Evolutionary conservation across 2,113 vertebrate species (phyloP).

Genomic region (Sinocyclocheilus anophthalmus): DNA sequence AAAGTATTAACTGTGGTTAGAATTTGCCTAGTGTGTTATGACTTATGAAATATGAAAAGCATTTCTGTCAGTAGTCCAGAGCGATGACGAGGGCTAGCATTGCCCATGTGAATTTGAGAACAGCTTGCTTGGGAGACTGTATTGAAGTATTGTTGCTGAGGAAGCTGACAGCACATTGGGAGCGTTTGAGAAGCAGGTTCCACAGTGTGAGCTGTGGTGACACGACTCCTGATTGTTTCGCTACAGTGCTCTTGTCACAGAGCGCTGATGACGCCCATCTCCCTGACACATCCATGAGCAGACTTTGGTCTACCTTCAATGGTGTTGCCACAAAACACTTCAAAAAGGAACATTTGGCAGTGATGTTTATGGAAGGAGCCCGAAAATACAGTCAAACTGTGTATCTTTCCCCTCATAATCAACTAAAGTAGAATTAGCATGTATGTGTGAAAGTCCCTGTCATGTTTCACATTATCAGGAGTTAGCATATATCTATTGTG

Average conservation of each 20-base stretch:
- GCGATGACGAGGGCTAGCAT: neutral
- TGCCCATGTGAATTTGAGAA: constrained; percentile 28
- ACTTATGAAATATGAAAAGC: neutral
- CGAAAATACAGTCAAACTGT: neutral
- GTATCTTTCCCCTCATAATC: neutral
- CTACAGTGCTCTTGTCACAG: constrained; percentile 69
- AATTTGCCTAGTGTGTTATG: neutral
- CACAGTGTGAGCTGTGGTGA: constrained; percentile 60
- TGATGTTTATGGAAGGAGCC: neutral
- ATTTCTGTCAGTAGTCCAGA: constrained; percentile 38
- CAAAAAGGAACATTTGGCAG: neutral
- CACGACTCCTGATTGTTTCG: constrained; percentile 63
- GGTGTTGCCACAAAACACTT: constrained; percentile 37
- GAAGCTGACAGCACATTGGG: constrained; percentile 33
- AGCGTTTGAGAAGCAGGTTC: constrained; percentile 34
- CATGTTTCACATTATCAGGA: neutral
- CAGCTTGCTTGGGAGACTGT: constrained; percentile 13
- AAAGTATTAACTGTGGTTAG: neutral
- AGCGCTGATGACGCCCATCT: constrained; percentile 63
- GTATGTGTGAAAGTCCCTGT: neutral
- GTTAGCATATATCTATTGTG: neutral
- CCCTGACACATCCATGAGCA: constrained; percentile 72
- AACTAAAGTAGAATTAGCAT: neutral
- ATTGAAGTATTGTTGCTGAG: neutral
- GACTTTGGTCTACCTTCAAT: constrained; percentile 66